phyloP scores from a whole-genome alignment of 2,888 invertebrate species.

The Aricia artaxerxes region DNA sequence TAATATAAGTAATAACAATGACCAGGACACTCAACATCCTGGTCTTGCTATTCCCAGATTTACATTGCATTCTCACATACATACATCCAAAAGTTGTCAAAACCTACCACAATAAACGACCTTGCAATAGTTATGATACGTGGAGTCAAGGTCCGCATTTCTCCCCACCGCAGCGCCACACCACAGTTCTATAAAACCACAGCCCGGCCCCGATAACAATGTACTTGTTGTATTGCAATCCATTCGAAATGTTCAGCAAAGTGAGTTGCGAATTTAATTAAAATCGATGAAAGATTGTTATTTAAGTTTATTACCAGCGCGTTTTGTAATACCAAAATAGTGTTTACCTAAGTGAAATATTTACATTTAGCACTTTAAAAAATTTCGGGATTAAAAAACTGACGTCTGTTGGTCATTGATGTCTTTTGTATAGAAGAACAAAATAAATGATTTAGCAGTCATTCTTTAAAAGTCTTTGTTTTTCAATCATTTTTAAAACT shows the following conservation, averaged over 20 bases:
- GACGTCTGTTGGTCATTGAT: not conserved
- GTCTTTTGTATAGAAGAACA: not conserved
- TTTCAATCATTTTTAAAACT: not conserved
- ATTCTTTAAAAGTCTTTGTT: too few species aligned
- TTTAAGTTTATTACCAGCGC: not conserved
- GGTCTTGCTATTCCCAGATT: not conserved
- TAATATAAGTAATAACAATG: too few species aligned
- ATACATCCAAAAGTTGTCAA: slow-evolving; percentile 8
- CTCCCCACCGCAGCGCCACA: slow-evolving; percentile 18
- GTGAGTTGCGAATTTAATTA: slow-evolving; percentile 16
- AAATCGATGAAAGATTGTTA: not conserved
- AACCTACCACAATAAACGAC: slow-evolving; percentile 13
- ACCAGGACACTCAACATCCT: too few species aligned
- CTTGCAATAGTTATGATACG: slow-evolving; percentile 9
- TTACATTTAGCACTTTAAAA: too few species aligned
- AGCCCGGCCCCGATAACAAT: not conserved
- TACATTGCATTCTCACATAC: not conserved
- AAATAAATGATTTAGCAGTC: too few species aligned
- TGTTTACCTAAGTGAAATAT: too few species aligned
- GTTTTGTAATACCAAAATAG: not conserved
- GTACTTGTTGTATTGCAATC: slow-evolving; percentile 2
- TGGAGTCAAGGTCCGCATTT: slow-evolving; percentile 29
- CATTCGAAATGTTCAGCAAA: slow-evolving; percentile 31
- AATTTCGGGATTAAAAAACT: too few species aligned
- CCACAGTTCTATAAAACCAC: slow-evolving; percentile 30